Evolutionary conservation across 2,888 invertebrate species (phyloP).

Genomic region (Meta bourneti): DNA sequence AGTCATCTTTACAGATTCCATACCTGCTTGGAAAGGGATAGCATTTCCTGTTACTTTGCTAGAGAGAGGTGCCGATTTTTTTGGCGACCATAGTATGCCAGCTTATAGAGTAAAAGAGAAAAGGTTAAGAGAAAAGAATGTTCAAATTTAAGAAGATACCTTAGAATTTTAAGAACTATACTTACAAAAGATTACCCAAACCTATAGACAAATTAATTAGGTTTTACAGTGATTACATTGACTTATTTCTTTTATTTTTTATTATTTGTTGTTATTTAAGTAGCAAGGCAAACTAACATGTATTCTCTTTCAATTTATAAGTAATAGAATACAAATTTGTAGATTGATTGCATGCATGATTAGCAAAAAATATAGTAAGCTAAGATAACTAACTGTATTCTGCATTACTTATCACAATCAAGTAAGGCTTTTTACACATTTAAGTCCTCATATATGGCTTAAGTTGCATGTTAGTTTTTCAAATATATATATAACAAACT

Average conservation of each 20-base stretch:
- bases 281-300: too few relatives aligned
- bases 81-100: constrained; percentile 59
- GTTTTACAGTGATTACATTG: neutral
- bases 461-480: too few relatives aligned
- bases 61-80: constrained; percentile 43
- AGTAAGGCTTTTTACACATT: too few relatives aligned
- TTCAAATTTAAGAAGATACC: neutral
- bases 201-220: neutral
- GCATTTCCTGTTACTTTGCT: constrained; percentile 51
- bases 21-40: constrained; percentile 51
- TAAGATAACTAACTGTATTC: too few relatives aligned
- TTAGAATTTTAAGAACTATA: neutral
- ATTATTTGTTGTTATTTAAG: neutral
- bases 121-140: constrained; percentile 33
- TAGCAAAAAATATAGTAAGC: too few relatives aligned
- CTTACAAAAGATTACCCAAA: neutral
- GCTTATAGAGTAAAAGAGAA: constrained; percentile 62
- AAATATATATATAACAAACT: too few relatives aligned
- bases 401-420: too few relatives aligned
- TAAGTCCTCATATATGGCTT: too few relatives aligned
- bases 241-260: too few relatives aligned
- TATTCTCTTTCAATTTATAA: too few relatives aligned
- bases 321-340: too few relatives aligned
- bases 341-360: too few relatives aligned
- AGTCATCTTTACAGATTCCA: constrained; percentile 38